These are phyloP conservation scores for Oncopodura yosiiana DNA, from an alignment of 1,140 invertebrate genomes.

Conservation along the genomic window DNA sequence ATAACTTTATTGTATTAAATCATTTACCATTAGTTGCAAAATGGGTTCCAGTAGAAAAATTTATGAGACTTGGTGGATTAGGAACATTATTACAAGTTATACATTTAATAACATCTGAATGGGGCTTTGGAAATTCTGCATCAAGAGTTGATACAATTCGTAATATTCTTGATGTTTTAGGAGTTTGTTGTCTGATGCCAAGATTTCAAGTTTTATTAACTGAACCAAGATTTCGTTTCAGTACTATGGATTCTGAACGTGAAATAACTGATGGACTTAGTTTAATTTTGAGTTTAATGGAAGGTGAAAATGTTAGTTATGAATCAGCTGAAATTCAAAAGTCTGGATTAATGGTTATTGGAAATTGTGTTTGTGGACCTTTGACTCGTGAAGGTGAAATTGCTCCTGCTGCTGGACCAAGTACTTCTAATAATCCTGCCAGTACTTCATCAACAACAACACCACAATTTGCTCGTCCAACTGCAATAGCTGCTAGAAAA, in stretches of 20 bases:
- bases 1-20: neutral
- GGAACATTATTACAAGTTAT: conserved; percentile 1
- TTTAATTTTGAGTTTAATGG: conserved; percentile 59
- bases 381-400: conserved; percentile 53
- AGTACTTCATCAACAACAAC: neutral
- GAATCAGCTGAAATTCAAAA: conserved; percentile 82
- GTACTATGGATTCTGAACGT: too few relatives aligned
- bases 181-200: conserved; percentile 81
- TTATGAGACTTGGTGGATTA: conserved; percentile 10
- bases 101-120: too few relatives aligned
- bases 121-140: too few relatives aligned
- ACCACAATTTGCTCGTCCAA: neutral
- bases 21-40: conserved; percentile 3
- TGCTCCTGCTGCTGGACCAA: conserved; percentile 25
- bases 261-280: conserved; percentile 28
- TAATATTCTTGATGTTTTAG: conserved; percentile 77
- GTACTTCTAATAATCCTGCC: neutral
- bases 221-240: conserved; percentile 47
- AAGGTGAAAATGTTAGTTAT: conserved; percentile 78
- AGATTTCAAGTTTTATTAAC: conserved; percentile 70
- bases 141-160: conserved; percentile 80
- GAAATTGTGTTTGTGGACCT: conserved; percentile 88
- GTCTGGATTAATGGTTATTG: conserved; percentile 73
- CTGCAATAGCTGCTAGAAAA: neutral
- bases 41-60: conserved; percentile 6